Base-by-base conservation (phyloP, 2,113 vertebrate species). In the Cariama cristata region DNA sequence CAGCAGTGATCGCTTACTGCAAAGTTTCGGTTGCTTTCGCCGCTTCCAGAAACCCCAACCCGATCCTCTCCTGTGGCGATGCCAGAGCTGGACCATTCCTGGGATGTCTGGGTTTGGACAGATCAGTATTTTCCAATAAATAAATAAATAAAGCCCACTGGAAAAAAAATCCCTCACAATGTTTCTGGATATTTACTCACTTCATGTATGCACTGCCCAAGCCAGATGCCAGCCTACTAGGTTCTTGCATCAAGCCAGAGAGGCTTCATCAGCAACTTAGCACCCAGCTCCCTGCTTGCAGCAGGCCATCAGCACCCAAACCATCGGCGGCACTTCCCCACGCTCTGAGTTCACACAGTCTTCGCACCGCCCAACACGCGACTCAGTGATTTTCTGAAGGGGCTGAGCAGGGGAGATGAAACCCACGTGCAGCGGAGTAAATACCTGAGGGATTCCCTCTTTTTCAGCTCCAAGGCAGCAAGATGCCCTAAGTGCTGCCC, bases 361-460 rank as follows among this genome's bases (percentile, higher is more conserved):
- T 60, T 40, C 1, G 1, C 13, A 5, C n/a, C 3, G 6, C 50
- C 14, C 38, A 45, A 15, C 27, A 10, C 4, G 3, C 1, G 3
- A 55, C 21, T 19, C 60, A 45, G 15, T 19, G 27, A 18, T 40
- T 49, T 80, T 74, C 60, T 40, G 58, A 58, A 72, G 38, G 23
- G 28, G 59, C 38, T 33, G 60, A 67, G 33, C 26, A 67, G 60
- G 24, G 14, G 20, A 72, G 50, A 72, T 19, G 30, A 55, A 9
- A 47, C 9, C 42, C 26, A 23, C 0, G 1, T 1, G 0, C 1
- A 0, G 12, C 6, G 19, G 47, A 28, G n/a, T 42, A 8, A 85
- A 72, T 50, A 55, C 68, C 21, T 20, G 30, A 55, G 21, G 30
- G 47, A 62, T 30, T 55, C 40, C 47, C 17, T 30, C 32, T n/a